Percentiles rank a stretch among this genome's conserved stretches.
phyloP scores from a whole-genome alignment of 2,113 vertebrate genomes.

The Sphyrna mokarran region DNA sequence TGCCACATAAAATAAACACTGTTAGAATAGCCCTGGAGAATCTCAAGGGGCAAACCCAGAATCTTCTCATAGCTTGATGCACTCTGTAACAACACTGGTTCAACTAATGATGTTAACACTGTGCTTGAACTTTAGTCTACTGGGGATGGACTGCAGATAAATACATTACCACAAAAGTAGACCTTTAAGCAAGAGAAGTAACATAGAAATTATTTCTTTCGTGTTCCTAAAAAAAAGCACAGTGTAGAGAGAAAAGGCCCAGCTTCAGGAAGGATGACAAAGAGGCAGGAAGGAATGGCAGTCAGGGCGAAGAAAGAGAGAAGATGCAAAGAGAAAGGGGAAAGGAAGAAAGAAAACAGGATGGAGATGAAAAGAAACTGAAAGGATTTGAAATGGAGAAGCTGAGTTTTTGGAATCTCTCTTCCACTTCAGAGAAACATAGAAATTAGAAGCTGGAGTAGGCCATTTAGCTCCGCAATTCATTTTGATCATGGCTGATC shows the following conservation, averaged over 20 bases:
- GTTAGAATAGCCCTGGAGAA: neutral
- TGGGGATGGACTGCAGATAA: neutral
- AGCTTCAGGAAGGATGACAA: neutral
- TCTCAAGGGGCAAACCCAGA: neutral
- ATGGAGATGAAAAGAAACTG: neutral
- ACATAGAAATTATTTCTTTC: neutral
- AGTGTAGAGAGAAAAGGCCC: neutral
- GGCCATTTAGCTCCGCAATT: no score
- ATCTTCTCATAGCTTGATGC: neutral
- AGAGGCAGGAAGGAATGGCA: neutral
- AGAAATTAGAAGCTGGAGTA: no score
- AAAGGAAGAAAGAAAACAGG: neutral
- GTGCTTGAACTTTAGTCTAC: neutral
- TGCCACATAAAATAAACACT: neutral
- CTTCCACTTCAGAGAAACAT: neutral
- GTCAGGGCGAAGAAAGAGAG: neutral
- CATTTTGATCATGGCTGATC: no score
- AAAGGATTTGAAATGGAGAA: neutral
- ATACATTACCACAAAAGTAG: neutral
- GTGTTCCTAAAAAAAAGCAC: neutral
- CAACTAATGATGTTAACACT: neutral
- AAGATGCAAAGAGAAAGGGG: neutral
- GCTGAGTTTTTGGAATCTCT: neutral
- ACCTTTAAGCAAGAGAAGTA: neutral
- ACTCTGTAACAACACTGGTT: neutral